Base-by-base conservation (phyloP, 2,888 invertebrate species). In the Drosophila neotestacea region DNA sequence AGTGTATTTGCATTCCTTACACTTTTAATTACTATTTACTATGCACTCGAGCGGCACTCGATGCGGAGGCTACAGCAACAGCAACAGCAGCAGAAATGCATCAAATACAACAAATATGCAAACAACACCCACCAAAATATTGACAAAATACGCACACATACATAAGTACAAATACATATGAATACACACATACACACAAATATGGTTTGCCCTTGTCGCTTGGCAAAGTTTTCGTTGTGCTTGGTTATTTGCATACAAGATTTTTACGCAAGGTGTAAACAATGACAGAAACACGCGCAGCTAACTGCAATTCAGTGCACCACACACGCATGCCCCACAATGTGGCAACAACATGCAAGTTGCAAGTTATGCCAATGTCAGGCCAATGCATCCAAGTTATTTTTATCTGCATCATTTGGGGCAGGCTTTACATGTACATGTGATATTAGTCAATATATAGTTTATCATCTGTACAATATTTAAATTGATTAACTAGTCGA, bases 11-110 rank as follows among this genome's bases (percentile, higher is more conserved):
- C 89, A 73, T 84, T 76, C 79, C 73, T 78, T 87, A 76, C 84
- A 85, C 85, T 89, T 89, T 85, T 89, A 85, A 89, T 85, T 85
- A 85, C 89, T 85, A 85, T 85, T 85, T 85, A 74, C 89, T 69
- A 73, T 70, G 89, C 84, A 87, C 89, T 88, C 88, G 74, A 69
- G 86, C 71, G 58, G 51, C 73, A 73, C 79, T 78, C 64, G 59
- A 52, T 79, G 73, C 76, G 63, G 39, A 50, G 48, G n/a, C 65
- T 59, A 48, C 55, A 63, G n/a, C 65, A 62, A 48, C 55, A 63
- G n/a, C 65, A 62, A 48, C 52, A 63, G 56, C 63, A 69, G 52
- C 70, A 71, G 70, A 59, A 78, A 70, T 77, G 63, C 74, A 80
- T 67, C 70, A 77, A 69, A 81, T 74, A 64, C 81, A 81, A 69